A percentile compares a stretch with the other conserved stretches of the same genome.
These are phyloP conservation scores for Stegostoma tigrinum DNA, from an alignment of 2,113 vertebrate species.

Conservation along the genomic window DNA sequence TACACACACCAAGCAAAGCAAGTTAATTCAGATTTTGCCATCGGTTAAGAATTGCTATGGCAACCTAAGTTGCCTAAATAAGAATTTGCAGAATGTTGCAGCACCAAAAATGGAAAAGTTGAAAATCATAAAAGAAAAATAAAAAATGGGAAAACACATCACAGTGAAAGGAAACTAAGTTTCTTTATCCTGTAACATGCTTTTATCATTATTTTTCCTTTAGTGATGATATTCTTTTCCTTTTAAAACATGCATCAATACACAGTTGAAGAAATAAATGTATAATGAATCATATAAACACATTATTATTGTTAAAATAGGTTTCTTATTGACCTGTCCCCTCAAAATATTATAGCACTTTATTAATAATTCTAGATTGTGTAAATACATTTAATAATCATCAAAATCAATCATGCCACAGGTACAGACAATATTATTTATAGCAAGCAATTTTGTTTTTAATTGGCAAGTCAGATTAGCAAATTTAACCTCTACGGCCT, in stretches of 20 bases:
- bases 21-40: not conserved
- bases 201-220: too few relatives aligned
- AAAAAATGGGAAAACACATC: not conserved
- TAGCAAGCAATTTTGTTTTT: not conserved
- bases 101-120: not conserved
- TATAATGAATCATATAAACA: not conserved
- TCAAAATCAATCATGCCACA: not conserved
- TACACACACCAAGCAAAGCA: not conserved
- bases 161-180: not conserved
- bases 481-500: not conserved
- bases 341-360: not conserved
- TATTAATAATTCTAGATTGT: not conserved
- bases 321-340: not conserved
- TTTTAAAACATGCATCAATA: not conserved
- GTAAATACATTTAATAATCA: not conserved
- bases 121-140: not conserved
- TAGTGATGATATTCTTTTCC: not conserved
- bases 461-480: not conserved
- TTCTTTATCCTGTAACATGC: too few relatives aligned
- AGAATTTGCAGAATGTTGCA: not conserved
- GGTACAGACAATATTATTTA: not conserved
- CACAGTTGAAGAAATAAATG: not conserved
- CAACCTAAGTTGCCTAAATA: not conserved
- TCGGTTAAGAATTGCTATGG: not conserved
- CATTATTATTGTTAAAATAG: not conserved